Conservation (phyloP, 2,113 vertebrate species). For the Ageneiosus marmoratus region DNA sequence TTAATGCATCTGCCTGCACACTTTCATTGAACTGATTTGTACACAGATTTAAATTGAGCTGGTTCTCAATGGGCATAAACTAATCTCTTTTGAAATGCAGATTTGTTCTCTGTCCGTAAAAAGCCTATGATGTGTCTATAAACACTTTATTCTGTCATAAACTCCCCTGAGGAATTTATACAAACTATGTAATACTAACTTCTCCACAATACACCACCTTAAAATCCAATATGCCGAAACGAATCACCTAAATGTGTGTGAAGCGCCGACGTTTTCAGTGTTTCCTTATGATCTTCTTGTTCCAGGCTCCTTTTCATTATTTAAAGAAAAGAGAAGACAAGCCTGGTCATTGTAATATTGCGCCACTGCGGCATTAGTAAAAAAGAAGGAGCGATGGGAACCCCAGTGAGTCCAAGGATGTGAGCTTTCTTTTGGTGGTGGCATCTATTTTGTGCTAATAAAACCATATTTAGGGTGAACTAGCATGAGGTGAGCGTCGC, state of each 20-base stretch:
- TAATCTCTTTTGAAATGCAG: background rate
- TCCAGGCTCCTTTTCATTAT: constrained; percentile 46
- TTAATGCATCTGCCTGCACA: background rate
- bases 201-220: constrained; percentile 31
- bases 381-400: constrained; percentile 70
- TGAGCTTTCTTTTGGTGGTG: constrained; percentile 78
- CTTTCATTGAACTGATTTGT: background rate
- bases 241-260: constrained; percentile 50
- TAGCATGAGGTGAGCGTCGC: constrained; percentile 75
- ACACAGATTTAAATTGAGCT: background rate
- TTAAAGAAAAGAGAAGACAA: constrained; percentile 49
- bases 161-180: constrained; percentile 35
- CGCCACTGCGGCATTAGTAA: constrained; percentile 37
- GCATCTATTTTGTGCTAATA: constrained; percentile 85
- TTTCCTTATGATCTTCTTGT: constrained; percentile 46
- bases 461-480: constrained; percentile 89
- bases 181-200: constrained; percentile 40
- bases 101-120: background rate
- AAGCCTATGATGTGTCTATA: constrained; percentile 16
- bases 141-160: constrained; percentile 14
- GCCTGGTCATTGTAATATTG: constrained; percentile 54
- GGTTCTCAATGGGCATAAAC: background rate
- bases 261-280: constrained; percentile 45
- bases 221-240: constrained; percentile 52
- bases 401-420: constrained; percentile 67